Evolutionary conservation across 2,113 vertebrate genomes (phyloP).

Genomic region (Colaptes auratus): DNA sequence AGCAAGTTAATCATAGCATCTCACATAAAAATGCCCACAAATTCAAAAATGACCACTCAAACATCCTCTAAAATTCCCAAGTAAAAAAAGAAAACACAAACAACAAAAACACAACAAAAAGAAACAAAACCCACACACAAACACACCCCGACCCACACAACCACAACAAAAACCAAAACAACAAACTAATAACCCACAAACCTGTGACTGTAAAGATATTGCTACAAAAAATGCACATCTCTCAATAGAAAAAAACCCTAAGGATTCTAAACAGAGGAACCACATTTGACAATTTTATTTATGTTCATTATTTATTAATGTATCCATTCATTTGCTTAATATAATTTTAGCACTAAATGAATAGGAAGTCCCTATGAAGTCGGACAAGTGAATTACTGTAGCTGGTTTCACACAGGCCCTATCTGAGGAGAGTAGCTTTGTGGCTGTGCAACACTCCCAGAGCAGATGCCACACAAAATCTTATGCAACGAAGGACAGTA

Average conservation of each 20-base stretch:
- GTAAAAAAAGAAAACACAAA: background rate
- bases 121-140: no score
- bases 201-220: background rate
- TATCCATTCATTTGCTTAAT: background rate
- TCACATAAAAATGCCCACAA: background rate
- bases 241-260: background rate
- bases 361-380: background rate
- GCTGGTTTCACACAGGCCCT: background rate
- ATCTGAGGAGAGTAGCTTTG: background rate
- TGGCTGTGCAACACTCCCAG: background rate
- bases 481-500: background rate
- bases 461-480: accelerated
- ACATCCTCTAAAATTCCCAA: background rate
- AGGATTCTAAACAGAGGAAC: background rate
- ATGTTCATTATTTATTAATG: background rate
- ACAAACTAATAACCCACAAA: background rate
- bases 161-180: no score
- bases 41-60: background rate
- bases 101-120: background rate
- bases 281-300: background rate
- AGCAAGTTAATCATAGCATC: background rate
- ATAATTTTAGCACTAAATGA: background rate
- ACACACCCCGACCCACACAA: no score
- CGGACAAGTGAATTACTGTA: background rate
- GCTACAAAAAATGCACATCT: background rate